Percentiles rank a stretch among this genome's conserved stretches.
Evolutionary conservation across 2,113 vertebrate genomes (phyloP).

Genomic region (Empidonax traillii): DNA sequence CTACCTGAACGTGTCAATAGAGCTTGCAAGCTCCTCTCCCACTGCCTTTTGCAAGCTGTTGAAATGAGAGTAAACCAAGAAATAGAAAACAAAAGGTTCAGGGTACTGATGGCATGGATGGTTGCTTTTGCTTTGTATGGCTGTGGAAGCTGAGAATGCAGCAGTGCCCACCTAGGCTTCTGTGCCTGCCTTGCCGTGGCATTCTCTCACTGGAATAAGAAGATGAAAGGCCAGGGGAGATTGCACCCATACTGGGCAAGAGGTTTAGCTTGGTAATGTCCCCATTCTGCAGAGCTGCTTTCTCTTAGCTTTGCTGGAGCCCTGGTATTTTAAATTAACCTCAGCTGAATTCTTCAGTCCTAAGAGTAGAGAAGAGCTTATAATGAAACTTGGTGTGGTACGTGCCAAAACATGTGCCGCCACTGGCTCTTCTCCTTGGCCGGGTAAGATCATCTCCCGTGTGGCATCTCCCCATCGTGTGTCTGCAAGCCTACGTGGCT

Average conservation of each 20-base stretch:
- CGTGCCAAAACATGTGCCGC: background rate
- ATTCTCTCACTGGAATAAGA: background rate
- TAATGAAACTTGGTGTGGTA: background rate
- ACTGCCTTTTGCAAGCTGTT: background rate
- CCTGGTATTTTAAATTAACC: background rate
- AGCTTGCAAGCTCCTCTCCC: background rate
- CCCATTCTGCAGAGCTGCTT: background rate
- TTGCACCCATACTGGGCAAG: background rate
- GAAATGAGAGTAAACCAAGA: background rate
- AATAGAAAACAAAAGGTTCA: background rate
- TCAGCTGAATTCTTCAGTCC: background rate
- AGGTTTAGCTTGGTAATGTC: background rate
- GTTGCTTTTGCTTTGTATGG: background rate
- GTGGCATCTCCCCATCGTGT: background rate
- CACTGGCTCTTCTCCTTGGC: background rate
- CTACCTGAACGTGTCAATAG: background rate
- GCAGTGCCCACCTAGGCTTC: no score
- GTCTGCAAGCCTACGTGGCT: background rate
- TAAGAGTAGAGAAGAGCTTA: background rate
- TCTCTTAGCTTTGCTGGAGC: background rate
- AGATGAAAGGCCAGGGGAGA: background rate
- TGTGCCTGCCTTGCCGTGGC: background rate
- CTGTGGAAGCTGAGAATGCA: accelerated
- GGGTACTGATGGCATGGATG: background rate
- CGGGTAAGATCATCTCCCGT: background rate